Conservation (phyloP, 2,113 vertebrate species). For the Cranoglanis bouderius region DNA sequence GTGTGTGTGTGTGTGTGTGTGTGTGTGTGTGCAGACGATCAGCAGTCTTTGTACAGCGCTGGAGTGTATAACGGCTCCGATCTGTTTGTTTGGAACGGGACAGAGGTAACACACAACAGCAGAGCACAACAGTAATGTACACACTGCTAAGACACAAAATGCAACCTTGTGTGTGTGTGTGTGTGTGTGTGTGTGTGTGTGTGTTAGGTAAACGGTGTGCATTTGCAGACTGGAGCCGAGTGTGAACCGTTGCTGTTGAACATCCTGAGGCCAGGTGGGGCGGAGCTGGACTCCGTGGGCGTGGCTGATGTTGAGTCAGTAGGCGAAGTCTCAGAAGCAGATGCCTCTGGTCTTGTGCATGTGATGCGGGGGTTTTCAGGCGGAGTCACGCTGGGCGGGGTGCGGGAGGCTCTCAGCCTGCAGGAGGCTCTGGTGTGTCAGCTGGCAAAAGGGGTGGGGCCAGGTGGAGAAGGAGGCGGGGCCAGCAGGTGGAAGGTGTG, state of each 20-base stretch:
- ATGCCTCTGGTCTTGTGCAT: constrained; percentile 61
- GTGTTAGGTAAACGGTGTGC: constrained; percentile 80
- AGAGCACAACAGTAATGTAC: not conserved
- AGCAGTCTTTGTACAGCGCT: constrained; percentile 72
- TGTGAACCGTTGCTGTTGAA: constrained; percentile 86
- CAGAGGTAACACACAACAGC: constrained; percentile 76
- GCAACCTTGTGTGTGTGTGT: not conserved
- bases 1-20: constrained; percentile 19
- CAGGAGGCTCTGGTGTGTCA: constrained; percentile 73
- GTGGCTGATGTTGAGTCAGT: not conserved
- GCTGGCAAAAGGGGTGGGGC: constrained; percentile 57
- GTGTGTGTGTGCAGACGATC: constrained; percentile 76
- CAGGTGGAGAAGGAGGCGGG: constrained; percentile 78
- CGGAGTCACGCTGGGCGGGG: constrained; percentile 63
- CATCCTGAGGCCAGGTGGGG: constrained; percentile 72
- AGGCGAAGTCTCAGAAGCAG: constrained; percentile 3
- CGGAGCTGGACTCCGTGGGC: constrained; percentile 46
- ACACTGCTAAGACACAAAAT: not conserved
- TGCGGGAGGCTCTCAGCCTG: constrained; percentile 66
- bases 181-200: constrained; percentile 21
- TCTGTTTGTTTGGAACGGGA: constrained; percentile 92
- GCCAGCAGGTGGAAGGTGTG: constrained; percentile 81
- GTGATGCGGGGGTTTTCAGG: constrained; percentile 69
- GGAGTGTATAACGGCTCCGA: constrained; percentile 80
- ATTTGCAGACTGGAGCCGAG: constrained; percentile 75